These are phyloP conservation scores for Trigoniulus corallinus DNA, from an alignment of 1,140 invertebrate genomes.

Conservation along the genomic window DNA sequence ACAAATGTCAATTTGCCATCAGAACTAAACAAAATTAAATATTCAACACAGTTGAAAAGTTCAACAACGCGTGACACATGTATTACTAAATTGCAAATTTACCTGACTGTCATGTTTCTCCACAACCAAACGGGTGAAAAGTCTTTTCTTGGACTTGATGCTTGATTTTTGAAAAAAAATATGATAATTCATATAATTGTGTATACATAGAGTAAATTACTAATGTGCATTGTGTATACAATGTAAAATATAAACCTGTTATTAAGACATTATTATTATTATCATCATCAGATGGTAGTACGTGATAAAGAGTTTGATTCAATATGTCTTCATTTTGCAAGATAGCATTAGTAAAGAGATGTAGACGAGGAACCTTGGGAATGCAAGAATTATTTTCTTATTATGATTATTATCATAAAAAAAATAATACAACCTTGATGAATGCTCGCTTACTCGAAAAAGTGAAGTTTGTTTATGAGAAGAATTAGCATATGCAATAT, in stretches of 20 bases:
- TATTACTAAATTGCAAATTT: background rate
- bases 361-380: too few species aligned
- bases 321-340: too few species aligned
- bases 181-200: too few species aligned
- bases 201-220: too few species aligned
- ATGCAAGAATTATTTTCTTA: too few species aligned
- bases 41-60: background rate
- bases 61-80: background rate
- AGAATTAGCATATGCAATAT: too few species aligned
- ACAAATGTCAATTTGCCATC: background rate
- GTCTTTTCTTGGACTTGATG: background rate
- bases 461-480: too few species aligned
- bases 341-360: too few species aligned
- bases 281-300: background rate
- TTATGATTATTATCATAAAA: too few species aligned
- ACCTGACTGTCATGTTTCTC: background rate
- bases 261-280: background rate
- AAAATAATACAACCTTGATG: too few species aligned
- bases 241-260: too few species aligned
- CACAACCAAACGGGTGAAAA: background rate
- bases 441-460: too few species aligned
- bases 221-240: background rate
- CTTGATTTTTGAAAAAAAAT: background rate
- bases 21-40: background rate
- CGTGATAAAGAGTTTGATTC: background rate